phyloP scores from a whole-genome alignment of 2,888 invertebrate genomes.

The Agelastica alni region DNA sequence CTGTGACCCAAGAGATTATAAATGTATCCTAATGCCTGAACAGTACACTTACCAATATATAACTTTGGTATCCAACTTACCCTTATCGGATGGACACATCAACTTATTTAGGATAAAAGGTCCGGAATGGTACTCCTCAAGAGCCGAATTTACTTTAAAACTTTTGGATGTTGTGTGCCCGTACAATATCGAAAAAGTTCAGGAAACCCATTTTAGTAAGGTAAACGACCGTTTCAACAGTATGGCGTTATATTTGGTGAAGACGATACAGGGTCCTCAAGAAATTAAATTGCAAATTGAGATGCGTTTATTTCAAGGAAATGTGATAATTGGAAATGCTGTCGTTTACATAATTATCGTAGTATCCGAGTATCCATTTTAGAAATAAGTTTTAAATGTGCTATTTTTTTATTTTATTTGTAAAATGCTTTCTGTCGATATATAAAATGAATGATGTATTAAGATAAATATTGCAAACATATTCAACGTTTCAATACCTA shows the following conservation, averaged over 20 bases:
- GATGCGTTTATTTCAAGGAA: slow-evolving; percentile 80
- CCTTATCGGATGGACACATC: slow-evolving; percentile 64
- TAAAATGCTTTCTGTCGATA: no score
- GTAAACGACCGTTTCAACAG: slow-evolving; percentile 62
- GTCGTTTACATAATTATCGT: slow-evolving; percentile 84
- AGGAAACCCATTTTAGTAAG: slow-evolving; percentile 55
- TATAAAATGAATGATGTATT: no score
- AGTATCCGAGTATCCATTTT: slow-evolving; percentile 83
- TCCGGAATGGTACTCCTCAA: slow-evolving; percentile 71
- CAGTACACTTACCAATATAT: slow-evolving; percentile 93
- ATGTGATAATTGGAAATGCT: slow-evolving; percentile 77
- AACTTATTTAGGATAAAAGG: slow-evolving; percentile 90
- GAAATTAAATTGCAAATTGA: slow-evolving; percentile 85
- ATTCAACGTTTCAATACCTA: no score
- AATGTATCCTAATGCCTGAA: slow-evolving; percentile 79
- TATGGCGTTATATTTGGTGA: slow-evolving; percentile 75
- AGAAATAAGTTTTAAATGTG: no score
- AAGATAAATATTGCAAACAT: no score
- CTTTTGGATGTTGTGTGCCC: slow-evolving; percentile 70
- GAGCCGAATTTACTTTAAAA: slow-evolving; percentile 75
- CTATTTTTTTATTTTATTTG: no score
- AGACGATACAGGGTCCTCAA: slow-evolving; percentile 83
- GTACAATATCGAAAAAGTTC: slow-evolving; percentile 57
- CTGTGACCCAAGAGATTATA: slow-evolving; percentile 73
- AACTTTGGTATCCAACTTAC: slow-evolving; percentile 83